These are phyloP conservation scores for Dolomedes plantarius DNA, from an alignment of 2,888 invertebrate species.

Conservation along the genomic window DNA sequence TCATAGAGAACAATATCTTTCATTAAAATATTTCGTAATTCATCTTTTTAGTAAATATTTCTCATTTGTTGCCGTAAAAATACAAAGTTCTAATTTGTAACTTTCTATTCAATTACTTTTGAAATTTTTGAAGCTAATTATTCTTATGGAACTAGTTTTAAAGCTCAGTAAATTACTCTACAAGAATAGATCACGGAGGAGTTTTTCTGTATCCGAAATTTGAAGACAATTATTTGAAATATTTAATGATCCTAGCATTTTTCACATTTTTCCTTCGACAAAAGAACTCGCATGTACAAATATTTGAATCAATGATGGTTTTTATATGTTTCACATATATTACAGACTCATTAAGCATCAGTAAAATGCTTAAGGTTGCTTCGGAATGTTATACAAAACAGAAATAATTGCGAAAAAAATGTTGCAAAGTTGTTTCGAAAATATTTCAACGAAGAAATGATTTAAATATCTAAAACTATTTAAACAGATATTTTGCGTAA, in stretches of 20 bases:
- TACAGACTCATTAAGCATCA: background rate
- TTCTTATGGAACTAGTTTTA: background rate
- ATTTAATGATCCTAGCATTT: background rate
- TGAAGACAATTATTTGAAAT: background rate
- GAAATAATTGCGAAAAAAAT: too few species aligned
- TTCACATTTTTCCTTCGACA: background rate
- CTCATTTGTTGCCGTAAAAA: background rate
- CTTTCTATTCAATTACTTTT: background rate
- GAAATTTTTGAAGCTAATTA: background rate
- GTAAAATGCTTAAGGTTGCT: too few species aligned
- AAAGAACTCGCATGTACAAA: background rate
- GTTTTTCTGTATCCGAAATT: background rate
- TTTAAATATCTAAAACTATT: too few species aligned
- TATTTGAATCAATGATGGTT: background rate
- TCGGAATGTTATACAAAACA: too few species aligned
- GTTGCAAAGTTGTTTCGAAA: too few species aligned
- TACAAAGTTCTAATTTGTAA: background rate
- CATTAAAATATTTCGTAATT: background rate
- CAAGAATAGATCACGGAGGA: too few species aligned
- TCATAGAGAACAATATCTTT: background rate
- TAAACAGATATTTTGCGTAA: too few species aligned
- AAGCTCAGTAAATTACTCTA: too few species aligned
- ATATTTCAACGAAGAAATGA: too few species aligned
- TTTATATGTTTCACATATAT: background rate
- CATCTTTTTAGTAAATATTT: background rate